Conservation (phyloP, 2,797 vertebrate species). For the Cynodonichthys magdalenae region DNA sequence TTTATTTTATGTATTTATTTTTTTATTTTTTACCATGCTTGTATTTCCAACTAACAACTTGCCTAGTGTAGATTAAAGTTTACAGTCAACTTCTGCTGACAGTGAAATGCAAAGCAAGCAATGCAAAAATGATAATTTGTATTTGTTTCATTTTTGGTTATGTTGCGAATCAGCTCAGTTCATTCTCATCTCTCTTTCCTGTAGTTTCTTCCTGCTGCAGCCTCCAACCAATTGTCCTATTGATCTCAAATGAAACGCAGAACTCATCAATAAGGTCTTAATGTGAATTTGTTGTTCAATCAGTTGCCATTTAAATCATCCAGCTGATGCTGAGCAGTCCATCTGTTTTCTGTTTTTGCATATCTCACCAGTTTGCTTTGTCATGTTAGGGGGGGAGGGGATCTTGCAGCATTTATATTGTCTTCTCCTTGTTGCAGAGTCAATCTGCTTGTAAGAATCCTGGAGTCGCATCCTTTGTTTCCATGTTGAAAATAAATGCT, state of each 20-base stretch:
- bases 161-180: slow-evolving; percentile 44
- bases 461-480: slow-evolving; percentile 46
- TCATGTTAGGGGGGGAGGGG: slow-evolving; percentile 62
- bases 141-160: slow-evolving; percentile 20
- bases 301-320: slow-evolving; percentile 83
- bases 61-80: neutral
- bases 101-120: neutral
- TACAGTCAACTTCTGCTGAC: neutral
- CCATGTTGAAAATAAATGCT: slow-evolving; percentile 48
- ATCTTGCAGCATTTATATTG: slow-evolving; percentile 18
- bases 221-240: slow-evolving; percentile 77
- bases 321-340: slow-evolving; percentile 56
- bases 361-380: slow-evolving; percentile 72
- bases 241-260: slow-evolving; percentile 82
- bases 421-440: slow-evolving; percentile 21
- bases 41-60: too few species aligned
- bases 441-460: slow-evolving; percentile 24
- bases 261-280: slow-evolving; percentile 83
- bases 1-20: too few species aligned
- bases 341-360: slow-evolving; percentile 73
- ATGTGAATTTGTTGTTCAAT: slow-evolving; percentile 85
- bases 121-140: neutral
- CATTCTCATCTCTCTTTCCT: slow-evolving; percentile 43
- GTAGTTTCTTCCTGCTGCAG: slow-evolving; percentile 60
- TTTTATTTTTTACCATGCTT: too few species aligned